These are phyloP conservation scores for Scaptomyza reducta DNA, from an alignment of 2,888 invertebrate species.

Conservation along the genomic window DNA sequence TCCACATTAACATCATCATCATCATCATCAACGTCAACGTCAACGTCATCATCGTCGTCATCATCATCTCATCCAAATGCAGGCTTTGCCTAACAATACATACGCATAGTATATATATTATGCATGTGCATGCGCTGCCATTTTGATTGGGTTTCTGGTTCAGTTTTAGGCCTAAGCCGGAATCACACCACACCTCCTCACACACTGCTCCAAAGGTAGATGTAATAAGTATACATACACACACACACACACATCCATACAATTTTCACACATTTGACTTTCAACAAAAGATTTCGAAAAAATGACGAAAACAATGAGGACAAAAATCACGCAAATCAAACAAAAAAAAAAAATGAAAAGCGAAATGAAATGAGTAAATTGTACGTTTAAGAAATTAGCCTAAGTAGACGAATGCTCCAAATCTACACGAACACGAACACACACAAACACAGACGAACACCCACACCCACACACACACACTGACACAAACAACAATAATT, in stretches of 20 bases:
- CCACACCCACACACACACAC: slow-evolving; percentile 4
- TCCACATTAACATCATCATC: slow-evolving; percentile 33
- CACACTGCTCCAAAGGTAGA: slow-evolving; percentile 79
- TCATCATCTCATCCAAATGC: slow-evolving; percentile 49
- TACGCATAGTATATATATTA: slow-evolving; percentile 9
- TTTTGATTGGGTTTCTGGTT: slow-evolving; percentile 48
- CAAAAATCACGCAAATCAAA: slow-evolving; percentile 37
- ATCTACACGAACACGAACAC: slow-evolving; percentile 42
- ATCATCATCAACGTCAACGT: slow-evolving; percentile 25
- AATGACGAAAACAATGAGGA: slow-evolving; percentile 31
- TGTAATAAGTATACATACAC: slow-evolving; percentile 69
- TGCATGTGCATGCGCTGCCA: slow-evolving; percentile 53
- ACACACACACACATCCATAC: slow-evolving; percentile 25
- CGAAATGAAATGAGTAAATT: slow-evolving; percentile 67
- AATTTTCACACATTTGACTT: slow-evolving; percentile 70
- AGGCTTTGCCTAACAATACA: slow-evolving; percentile 56
- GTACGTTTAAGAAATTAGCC: slow-evolving; percentile 74
- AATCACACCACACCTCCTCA: slow-evolving; percentile 40
- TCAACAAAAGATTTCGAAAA: slow-evolving; percentile 51
- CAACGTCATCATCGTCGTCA: slow-evolving; percentile 26
- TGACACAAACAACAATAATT: slow-evolving; percentile 33
- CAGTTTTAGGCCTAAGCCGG: slow-evolving; percentile 27
- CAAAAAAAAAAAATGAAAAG: slow-evolving; percentile 44
- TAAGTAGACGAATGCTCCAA: slow-evolving; percentile 80
- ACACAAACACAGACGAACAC: slow-evolving; percentile 1